Percentiles rank a stretch among this genome's conserved stretches.
phyloP scores from a whole-genome alignment of 2,113 vertebrate genomes.

The Mola mola region DNA sequence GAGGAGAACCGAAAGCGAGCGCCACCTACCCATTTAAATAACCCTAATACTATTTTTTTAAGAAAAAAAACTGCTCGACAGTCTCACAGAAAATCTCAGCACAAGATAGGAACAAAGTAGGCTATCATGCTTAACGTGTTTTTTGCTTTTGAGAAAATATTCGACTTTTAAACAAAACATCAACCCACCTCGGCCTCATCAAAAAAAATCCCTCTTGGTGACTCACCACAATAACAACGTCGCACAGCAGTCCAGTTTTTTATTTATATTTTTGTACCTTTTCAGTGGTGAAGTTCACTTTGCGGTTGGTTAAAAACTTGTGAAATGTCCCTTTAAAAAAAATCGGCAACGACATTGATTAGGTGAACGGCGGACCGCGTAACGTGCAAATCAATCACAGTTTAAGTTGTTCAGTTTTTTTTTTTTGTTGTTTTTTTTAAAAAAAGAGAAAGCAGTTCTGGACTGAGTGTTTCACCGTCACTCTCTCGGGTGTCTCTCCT shows the following conservation, averaged over 20 bases:
- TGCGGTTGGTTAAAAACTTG: conserved; percentile 78
- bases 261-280: no score
- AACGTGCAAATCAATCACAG: conserved; percentile 92
- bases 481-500: conserved; percentile 45
- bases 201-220: conserved; percentile 80
- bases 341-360: conserved; percentile 76
- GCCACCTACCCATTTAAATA: conserved; percentile 96
- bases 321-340: conserved; percentile 80
- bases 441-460: conserved; percentile 55
- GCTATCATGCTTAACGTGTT: conserved; percentile 88
- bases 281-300: conserved; percentile 85
- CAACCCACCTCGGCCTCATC: conserved; percentile 89
- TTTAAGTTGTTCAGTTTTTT: conserved; percentile 83
- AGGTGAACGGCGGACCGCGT: conserved; percentile 81
- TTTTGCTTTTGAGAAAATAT: conserved; percentile 89
- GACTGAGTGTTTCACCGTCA: conserved; percentile 54
- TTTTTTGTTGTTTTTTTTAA: no score
- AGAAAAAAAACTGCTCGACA: conserved; percentile 88
- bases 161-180: conserved; percentile 87
- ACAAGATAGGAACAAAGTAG: conserved; percentile 92
- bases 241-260: conserved; percentile 67
- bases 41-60: conserved; percentile 91
- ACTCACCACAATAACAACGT: conserved; percentile 78
- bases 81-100: conserved; percentile 94
- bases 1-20: conserved; percentile 98